Base-by-base conservation (phyloP, 2,888 invertebrate species). In the Lissocephala sabroskyi region DNA sequence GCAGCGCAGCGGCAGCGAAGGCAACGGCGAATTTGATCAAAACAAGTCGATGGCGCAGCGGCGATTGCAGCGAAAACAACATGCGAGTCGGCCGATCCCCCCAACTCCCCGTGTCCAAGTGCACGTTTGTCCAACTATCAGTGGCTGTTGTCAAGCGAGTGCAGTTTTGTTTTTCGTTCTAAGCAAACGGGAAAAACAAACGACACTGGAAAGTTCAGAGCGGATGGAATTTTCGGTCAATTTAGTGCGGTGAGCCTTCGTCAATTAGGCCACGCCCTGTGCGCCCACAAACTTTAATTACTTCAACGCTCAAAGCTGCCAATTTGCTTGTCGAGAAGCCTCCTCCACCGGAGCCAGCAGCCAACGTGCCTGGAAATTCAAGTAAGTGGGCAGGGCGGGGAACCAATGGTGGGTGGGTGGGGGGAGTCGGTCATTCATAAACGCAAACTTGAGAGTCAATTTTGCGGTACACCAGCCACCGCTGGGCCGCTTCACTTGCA, bases 261-360 rank as follows among this genome's bases (percentile, higher is more conserved):
- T n/a, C n/a, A n/a, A n/a, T n/a, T n/a, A n/a, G n/a, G n/a, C n/a
- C n/a, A n/a, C n/a, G n/a, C n/a, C n/a, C n/a, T n/a, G 33, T 43
- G 28, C 49, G 29, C 33, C 33, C 13, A 16, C 17, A 35, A 16
- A 55, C 23, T 56, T 60, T 70, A 70, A 74, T 66, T 70, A 66
- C 71, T 70, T 60, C 60, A 66, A 63, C 49, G 60, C 75, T 74
- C 62, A 60, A 58, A 65, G 53, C 65, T 74, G 60, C 59, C 71
- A 68, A 74, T 74, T 74, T 70, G 54, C 55, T 59, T 45, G 53
- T 19, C 23, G 3, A n/a, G n/a, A n/a, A n/a, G n/a, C n/a, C n/a
- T n/a, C n/a, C n/a, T n/a, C n/a, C n/a, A n/a, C 6, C 9, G n/a
- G 14, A 19, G 37, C 18, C 36, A 17, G 60, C 63, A 60, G 28